A percentile compares a stretch with the other conserved stretches of the same genome.
phyloP scores from a whole-genome alignment of 2,113 vertebrate genomes.

The Mustela lutreola region DNA sequence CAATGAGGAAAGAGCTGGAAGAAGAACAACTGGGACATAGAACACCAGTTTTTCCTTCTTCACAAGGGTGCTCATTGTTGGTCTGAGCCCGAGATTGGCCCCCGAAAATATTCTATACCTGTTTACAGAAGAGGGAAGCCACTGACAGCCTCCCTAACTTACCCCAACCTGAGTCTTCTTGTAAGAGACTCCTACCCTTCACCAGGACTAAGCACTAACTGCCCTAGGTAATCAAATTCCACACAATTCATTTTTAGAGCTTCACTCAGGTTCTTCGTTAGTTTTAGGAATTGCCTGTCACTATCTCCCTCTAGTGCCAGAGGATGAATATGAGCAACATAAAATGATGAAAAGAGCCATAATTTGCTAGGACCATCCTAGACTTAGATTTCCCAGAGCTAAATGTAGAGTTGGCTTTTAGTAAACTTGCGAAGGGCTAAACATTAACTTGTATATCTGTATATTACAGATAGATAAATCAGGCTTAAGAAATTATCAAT shows the following conservation, averaged over 20 bases:
- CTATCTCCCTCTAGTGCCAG: neutral
- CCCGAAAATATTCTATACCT: neutral
- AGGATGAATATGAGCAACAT: neutral
- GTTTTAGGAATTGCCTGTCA: neutral
- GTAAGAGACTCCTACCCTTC: neutral
- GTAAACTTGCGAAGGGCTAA: neutral
- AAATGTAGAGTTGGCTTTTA: neutral
- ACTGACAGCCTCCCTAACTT: neutral
- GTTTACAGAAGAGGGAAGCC: neutral
- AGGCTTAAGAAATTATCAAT: neutral
- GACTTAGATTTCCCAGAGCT: neutral
- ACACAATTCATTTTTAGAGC: neutral
- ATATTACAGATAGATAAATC: neutral
- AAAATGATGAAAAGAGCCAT: slow-evolving; percentile 1
- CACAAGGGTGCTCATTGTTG: neutral
- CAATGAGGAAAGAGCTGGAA: neutral
- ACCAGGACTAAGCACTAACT: neutral
- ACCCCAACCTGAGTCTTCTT: neutral
- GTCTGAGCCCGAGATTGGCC: neutral
- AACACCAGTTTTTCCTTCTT: neutral
- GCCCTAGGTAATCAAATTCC: neutral
- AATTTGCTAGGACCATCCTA: neutral
- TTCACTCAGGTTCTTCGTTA: neutral
- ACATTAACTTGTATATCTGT: neutral
- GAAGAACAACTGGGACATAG: neutral